Base-by-base conservation (phyloP, 2,888 invertebrate genomes). In the Patella ulyssiponensis region DNA sequence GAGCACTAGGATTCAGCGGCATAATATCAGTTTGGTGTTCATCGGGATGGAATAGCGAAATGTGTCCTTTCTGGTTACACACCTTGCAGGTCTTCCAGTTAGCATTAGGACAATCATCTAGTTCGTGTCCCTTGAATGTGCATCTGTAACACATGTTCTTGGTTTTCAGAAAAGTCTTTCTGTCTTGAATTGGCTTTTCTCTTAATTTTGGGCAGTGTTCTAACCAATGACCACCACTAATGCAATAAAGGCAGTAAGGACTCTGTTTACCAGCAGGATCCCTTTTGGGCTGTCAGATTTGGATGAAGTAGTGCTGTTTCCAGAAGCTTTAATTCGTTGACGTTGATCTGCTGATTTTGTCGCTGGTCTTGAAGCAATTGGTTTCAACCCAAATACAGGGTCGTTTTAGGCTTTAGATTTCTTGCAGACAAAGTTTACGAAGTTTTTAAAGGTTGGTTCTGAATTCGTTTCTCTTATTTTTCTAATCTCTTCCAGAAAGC, bases 371-470 rank as follows among this genome's bases (percentile, higher is more conserved):
- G n/a, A n/a, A n/a, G n/a, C n/a, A n/a, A n/a, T n/a, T n/a, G n/a
- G n/a, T n/a, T n/a, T n/a, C n/a, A n/a, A n/a, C n/a, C n/a, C n/a
- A n/a, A n/a, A n/a, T n/a, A n/a, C n/a, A n/a, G n/a, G n/a, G n/a
- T n/a, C n/a, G n/a, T n/a, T n/a, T n/a, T n/a, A n/a, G n/a, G n/a
- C n/a, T n/a, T n/a, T n/a, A n/a, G n/a, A n/a, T n/a, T n/a, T n/a
- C n/a, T n/a, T n/a, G n/a, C n/a, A n/a, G n/a, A n/a, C n/a, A n/a
- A n/a, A n/a, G n/a, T n/a, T n/a, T n/a, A n/a, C n/a, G n/a, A n/a
- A n/a, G n/a, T n/a, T n/a, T n/a, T n/a, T n/a, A 20, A 58, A 58
- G 11, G 58, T 58, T n/a, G 58, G 58, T 58, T 58, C 58, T n/a
- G 58, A n/a, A n/a, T 20, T 20, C n/a, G 17, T n/a, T 20, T 58